Evolutionary conservation across 2,797 vertebrate genomes (phyloP), one percentile per base, ranked within the genome.

Genomic region (Bradypodion ventrale): DNA sequence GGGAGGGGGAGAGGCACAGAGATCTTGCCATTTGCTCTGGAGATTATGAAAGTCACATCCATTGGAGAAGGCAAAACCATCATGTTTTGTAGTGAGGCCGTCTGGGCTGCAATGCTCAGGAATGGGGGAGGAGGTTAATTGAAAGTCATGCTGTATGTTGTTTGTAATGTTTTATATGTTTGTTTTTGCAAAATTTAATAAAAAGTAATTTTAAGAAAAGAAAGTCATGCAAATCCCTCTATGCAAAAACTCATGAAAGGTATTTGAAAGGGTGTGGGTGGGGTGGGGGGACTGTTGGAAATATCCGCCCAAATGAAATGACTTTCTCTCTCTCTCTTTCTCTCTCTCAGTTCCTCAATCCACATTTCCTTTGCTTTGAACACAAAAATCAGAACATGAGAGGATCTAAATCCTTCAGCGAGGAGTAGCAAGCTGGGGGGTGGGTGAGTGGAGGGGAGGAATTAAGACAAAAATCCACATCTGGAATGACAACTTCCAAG

Each of bases 381-480:
- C 94, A 89, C n/a, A 82, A 72, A 91, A 93, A 93, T 92, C 89
- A 94, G 87, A 87, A 93, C 92, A 84, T 92, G 92, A 90, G 90
- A 89, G 89, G 92, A 92, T 93, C 95, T 94, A 89, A 87, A 73
- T 8, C 74, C 68, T 88, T 16, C 29, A 75, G 68, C 84, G 84
- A 83, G 89, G 32, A 21, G 46, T 46, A 52, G 4, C 4, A 16
- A n/a, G n/a, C n/a, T n/a, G n/a, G 52, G 52, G 52, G 15, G 52
- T 15, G 52, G 37, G 29, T 25, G 25, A n/a, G n/a, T n/a, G n/a
- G n/a, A n/a, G n/a, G 62, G 25, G 37, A 29, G 63, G 91, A 96
- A 94, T 95, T 95, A 95, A 92, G 93, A 91, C 92, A 90, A 94
- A 93, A 93, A 95, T 94, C 92, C 93, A 92, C 94, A 95, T 94